Evolutionary conservation across 2,113 vertebrate species (phyloP).

Genomic region (Charina bottae): DNA sequence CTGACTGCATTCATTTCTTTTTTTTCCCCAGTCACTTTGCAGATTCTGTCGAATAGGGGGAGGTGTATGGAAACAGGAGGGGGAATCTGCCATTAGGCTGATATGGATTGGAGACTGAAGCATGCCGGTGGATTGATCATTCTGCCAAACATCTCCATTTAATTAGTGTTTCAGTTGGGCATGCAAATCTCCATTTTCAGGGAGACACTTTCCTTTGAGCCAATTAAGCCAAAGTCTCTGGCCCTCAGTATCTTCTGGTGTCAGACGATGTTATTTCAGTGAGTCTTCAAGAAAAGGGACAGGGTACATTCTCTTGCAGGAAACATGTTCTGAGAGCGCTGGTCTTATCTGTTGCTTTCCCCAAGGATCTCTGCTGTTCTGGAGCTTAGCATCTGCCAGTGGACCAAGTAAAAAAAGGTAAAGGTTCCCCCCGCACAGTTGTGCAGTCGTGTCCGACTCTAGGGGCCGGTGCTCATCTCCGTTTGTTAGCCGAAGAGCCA

Average conservation of each 20-base stretch:
- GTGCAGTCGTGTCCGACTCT: too few species aligned
- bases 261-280: background rate
- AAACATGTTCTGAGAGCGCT: background rate
- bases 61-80: background rate
- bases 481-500: too few species aligned
- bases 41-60: background rate
- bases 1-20: background rate
- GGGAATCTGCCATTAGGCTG: background rate
- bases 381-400: background rate
- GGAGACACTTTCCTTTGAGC: background rate
- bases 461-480: too few species aligned
- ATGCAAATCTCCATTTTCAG: background rate
- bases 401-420: too few species aligned
- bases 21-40: background rate
- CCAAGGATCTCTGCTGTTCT: background rate
- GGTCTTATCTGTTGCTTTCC: background rate
- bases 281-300: background rate
- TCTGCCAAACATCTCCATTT: background rate
- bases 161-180: background rate
- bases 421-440: too few species aligned
- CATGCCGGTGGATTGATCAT: background rate
- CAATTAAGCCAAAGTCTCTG: background rate
- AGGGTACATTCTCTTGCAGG: background rate
- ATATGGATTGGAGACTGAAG: background rate
- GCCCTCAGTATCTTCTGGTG: background rate